Conservation (phyloP, 2,113 vertebrate species). For the Erythrocercus mccallii region DNA sequence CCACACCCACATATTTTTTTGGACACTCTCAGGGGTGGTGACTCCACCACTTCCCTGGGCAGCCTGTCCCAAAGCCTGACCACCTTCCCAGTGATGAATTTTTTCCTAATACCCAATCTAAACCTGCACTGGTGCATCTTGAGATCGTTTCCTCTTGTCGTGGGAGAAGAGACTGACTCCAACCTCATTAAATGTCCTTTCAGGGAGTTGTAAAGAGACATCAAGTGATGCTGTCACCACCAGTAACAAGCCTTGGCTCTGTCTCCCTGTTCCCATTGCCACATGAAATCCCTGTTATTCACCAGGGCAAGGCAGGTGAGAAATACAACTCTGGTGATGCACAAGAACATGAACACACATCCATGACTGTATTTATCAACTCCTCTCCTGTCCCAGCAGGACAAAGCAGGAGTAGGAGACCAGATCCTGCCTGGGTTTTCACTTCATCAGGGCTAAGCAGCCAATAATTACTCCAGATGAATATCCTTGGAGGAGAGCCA, state of each 20-base stretch:
- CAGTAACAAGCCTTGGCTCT: not conserved
- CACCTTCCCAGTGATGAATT: not conserved
- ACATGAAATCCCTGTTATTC: not conserved
- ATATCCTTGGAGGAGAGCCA: constrained; percentile 20
- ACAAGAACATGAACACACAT: not conserved
- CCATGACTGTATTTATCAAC: not conserved
- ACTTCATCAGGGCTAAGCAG: not conserved
- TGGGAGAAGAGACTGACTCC: not conserved
- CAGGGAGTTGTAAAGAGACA: not conserved
- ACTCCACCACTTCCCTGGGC: not conserved
- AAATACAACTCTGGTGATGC: not conserved
- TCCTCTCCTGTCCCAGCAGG: not conserved
- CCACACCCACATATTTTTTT: not conserved
- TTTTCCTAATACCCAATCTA: not conserved
- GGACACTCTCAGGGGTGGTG: not conserved
- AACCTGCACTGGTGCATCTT: not conserved
- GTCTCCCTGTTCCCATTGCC: not conserved
- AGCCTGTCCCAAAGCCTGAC: not conserved
- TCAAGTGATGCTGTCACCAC: not conserved
- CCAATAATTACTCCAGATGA: constrained; percentile 46
- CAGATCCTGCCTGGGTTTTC: not conserved
- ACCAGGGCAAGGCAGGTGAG: not conserved
- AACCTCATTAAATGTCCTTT: not conserved
- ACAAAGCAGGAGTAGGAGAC: not conserved
- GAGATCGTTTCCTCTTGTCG: fast-evolving